Evolutionary conservation across 2,113 vertebrate genomes (phyloP), one percentile per base, ranked within the genome.

Genomic region (Antidorcas marsupialis): DNA sequence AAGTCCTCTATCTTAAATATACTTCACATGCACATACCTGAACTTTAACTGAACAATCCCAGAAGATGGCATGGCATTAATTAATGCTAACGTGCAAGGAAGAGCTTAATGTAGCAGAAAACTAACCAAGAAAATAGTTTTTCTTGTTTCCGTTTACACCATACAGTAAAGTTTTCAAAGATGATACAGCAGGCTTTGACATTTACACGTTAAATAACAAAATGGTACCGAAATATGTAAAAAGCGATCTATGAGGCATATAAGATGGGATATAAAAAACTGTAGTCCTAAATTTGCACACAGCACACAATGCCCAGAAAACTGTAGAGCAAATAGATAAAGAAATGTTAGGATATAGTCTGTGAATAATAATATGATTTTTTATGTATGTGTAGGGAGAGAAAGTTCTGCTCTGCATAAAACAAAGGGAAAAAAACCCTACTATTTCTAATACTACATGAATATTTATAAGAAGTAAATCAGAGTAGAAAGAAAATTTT

Each of bases 201-300:
- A 95, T 93, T 94, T 74, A 53, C 16, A 71, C 5, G 53, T 87
- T 52, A 91, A 96, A 74, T 47, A 96, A 90, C 2, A 95, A 67
- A 30, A 81, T 43, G 28, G 4, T 4, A 53, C 14, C 23, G 1
- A 71, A 17, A 55, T 30, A 45, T 13, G 83, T 52, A 59, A 43
- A 95, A n/a, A 94, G 36, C 12, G 1, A 74, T 52, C 5, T 59
- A 39, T 53, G 52, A 4, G 15, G 23, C 7, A 23, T 45, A 13
- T 15, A 19, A 30, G 14, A 25, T 47, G 5, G 13, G 55, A 82
- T 12, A 6, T 25, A 64, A 30, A 52, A 57, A 91, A n/a, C 27
- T 19, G 11, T 3, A 52, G 30, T 33, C 76, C 47, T 21, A 7
- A 2, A 33, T 23, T 0, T 90, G 2, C 8, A 81, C 0, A 53